A percentile compares a stretch with the other conserved stretches of the same genome.
Conservation (phyloP, 1,140 invertebrate genomes). For the Polyergus mexicanus region DNA sequence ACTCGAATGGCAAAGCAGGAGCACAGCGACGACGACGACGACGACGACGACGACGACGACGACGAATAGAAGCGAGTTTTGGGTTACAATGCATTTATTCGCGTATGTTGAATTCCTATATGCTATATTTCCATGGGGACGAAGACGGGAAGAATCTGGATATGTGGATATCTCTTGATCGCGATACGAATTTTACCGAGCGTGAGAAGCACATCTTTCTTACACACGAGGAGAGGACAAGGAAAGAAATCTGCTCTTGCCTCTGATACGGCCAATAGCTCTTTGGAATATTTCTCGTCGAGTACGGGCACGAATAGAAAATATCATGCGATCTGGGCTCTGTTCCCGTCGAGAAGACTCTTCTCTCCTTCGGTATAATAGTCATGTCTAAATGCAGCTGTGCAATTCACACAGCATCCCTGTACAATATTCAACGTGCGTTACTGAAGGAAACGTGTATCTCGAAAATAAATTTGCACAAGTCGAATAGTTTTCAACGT, state of each 20-base stretch:
- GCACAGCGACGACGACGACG: conserved; percentile 20
- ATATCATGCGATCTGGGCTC: conserved; percentile 14
- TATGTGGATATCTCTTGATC: conserved; percentile 31
- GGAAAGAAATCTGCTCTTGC: conserved; percentile 26
- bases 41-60: conserved; percentile 30
- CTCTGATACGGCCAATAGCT: conserved; percentile 30
- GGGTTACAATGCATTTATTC: conserved; percentile 49
- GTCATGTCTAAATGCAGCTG: conserved; percentile 37
- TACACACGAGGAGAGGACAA: not conserved
- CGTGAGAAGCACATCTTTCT: conserved; percentile 11
- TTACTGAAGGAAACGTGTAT: not conserved
- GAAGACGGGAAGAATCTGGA: conserved; percentile 29
- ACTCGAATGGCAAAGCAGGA: conserved; percentile 10
- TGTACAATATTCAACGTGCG: not conserved
- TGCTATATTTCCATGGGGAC: conserved; percentile 28
- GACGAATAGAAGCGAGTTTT: conserved; percentile 22
- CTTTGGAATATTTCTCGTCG: not conserved
- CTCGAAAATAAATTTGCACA: not conserved
- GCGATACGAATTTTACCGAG: conserved; percentile 44
- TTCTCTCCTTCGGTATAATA: not conserved
- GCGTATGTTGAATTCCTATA: conserved; percentile 20
- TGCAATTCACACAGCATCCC: not conserved
- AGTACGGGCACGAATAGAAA: conserved; percentile 3
- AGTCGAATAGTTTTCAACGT: not conserved
- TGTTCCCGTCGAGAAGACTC: not conserved